phyloP scores from a whole-genome alignment of 2,888 invertebrate species.

The Drosophila prostipennis region DNA sequence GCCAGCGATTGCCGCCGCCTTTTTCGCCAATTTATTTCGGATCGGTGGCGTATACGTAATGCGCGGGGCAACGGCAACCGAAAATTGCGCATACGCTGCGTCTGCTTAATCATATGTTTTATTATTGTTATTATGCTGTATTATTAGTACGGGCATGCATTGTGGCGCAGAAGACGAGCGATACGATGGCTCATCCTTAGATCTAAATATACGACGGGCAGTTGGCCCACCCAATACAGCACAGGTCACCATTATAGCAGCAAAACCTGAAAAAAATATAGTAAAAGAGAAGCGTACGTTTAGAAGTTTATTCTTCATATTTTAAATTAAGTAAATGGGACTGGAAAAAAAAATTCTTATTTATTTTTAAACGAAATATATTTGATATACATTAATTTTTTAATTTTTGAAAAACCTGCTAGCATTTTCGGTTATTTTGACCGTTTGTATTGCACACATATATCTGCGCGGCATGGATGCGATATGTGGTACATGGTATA shows the following conservation, averaged over 20 bases:
- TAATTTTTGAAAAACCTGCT: background rate
- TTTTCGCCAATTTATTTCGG: no score
- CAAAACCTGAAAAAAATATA: background rate
- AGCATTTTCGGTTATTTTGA: background rate
- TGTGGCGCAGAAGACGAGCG: slow-evolving; percentile 47
- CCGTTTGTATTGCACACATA: background rate
- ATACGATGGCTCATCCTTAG: slow-evolving; percentile 38
- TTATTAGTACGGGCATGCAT: slow-evolving; percentile 45
- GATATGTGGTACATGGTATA: background rate
- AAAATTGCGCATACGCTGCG: slow-evolving; percentile 70
- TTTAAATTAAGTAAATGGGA: no score
- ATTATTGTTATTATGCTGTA: slow-evolving; percentile 33
- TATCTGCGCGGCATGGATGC: slow-evolving; percentile 2
- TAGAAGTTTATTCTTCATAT: no score
- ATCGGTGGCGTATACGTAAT: slow-evolving; percentile 53
- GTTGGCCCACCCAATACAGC: slow-evolving; percentile 1
- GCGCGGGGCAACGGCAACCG: background rate
- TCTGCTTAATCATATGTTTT: slow-evolving; percentile 36
- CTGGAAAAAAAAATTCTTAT: no score
- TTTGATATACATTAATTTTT: no score
- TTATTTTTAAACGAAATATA: no score
- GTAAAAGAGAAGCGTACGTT: no score
- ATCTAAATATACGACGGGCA: slow-evolving; percentile 29
- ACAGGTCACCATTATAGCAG: background rate
- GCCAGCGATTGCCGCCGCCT: no score